These are phyloP conservation scores for Dermatemys mawii DNA, from an alignment of 2,113 vertebrate genomes.

Conservation along the genomic window DNA sequence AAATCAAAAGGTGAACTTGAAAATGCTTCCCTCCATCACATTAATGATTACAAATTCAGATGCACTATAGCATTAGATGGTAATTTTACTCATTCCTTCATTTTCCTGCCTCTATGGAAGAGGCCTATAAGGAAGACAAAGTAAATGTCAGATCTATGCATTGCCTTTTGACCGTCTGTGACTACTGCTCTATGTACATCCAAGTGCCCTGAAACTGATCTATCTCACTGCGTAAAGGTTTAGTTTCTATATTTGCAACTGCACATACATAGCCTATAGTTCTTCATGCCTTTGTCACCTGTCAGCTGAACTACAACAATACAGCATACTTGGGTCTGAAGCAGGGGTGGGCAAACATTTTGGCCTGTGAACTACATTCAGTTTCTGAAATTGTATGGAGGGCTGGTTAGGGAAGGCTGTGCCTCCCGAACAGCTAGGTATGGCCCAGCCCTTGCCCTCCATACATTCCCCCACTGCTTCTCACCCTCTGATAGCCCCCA, in stretches of 20 bases:
- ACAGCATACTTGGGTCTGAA: too few relatives aligned
- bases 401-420: too few relatives aligned
- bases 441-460: too few relatives aligned
- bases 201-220: neutral
- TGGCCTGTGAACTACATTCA: too few relatives aligned
- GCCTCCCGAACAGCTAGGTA: too few relatives aligned
- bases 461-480: too few relatives aligned
- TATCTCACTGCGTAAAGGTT: neutral
- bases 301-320: too few relatives aligned
- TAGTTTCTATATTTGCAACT: neutral
- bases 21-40: neutral
- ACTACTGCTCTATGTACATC: neutral
- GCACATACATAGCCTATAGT: neutral
- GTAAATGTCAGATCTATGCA: accelerated
- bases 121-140: neutral
- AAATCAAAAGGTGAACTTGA: neutral
- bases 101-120: accelerated
- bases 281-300: too few relatives aligned
- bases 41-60: neutral
- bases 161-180: neutral
- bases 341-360: too few relatives aligned
- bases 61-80: neutral
- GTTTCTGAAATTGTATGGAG: too few relatives aligned
- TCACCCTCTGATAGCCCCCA: too few relatives aligned
- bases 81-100: neutral